Base-by-base conservation (phyloP, 1,140 invertebrate species). In the Physella acuta region DNA sequence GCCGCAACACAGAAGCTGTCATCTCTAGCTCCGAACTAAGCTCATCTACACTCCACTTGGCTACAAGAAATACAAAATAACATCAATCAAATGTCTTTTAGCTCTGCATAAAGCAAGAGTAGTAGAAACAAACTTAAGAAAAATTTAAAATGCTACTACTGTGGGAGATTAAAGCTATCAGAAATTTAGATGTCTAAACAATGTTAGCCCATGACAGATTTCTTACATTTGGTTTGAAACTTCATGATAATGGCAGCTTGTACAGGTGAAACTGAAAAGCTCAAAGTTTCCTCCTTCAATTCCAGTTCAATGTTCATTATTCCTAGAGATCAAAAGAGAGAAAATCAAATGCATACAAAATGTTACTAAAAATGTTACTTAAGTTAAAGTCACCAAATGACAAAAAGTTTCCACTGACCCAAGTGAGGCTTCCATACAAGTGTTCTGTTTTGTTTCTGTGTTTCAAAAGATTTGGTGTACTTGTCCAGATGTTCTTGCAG, bases 201-300 rank as follows among this genome's bases (percentile, higher is more conserved):
- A n/a, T n/a, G n/a, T n/a, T n/a, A n/a, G n/a, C n/a, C n/a, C n/a
- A n/a, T n/a, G n/a, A n/a, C n/a, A n/a, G n/a, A n/a, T n/a, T n/a
- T n/a, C n/a, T 63, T 86, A 92, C 91, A 88, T 87, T 95, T 93
- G 77, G 92, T 89, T 87, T 98, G 91, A 84, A 98, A 99, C 84
- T 97, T 91, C 87, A 94, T 91, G 68, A 99, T 93, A 62, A 99
- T 92, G 0, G 94, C 93, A 0, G 95, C 96, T 84, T 98, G 94
- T 33, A 94, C 91, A 0, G 97, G 95, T 3, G 93, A 91, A 0
- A 97, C 94, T 60, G 90, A 91, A 73, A 98, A 89, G 71, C 92
- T 90, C 37, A 97, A 81, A 56, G 88, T 92, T 77, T 81, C 88
- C 53, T 92, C 91, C 58, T 92, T 92, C 52, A 98, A 86, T 86